A percentile compares a stretch with the other conserved stretches of the same genome.
Conservation (phyloP, 2,113 vertebrate genomes). For the Pyrgilauda ruficollis region DNA sequence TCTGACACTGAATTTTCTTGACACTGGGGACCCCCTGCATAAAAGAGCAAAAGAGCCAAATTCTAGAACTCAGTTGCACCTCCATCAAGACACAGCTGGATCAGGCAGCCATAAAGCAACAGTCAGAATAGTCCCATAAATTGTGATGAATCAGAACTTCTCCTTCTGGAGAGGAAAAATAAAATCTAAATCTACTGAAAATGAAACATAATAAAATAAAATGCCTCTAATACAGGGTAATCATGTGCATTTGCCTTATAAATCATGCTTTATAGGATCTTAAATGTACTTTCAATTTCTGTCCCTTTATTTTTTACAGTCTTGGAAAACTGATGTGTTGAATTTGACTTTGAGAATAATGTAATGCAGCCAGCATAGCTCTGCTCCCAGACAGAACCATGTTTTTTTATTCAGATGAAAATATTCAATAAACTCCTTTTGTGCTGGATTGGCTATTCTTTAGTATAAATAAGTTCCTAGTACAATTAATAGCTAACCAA, state of each 20-base stretch:
- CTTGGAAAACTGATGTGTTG: not conserved
- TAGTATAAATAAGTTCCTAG: not conserved
- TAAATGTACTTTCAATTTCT: constrained; percentile 43
- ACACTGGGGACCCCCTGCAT: not conserved
- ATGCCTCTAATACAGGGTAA: constrained; percentile 4
- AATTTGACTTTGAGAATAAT: constrained; percentile 12
- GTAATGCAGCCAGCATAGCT: not conserved
- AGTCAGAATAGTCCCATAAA: not conserved
- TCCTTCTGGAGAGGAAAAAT: not conserved
- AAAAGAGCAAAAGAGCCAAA: not conserved
- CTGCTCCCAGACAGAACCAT: not conserved
- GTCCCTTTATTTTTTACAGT: not conserved
- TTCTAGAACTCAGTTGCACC: not conserved
- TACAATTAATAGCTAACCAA: constrained; percentile 3
- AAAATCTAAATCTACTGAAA: not conserved
- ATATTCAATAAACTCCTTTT: constrained; percentile 35
- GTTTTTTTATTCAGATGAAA: constrained; percentile 14
- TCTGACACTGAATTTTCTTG: not conserved
- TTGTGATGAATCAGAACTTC: not conserved
- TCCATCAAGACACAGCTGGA: not conserved
- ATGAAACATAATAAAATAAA: constrained; percentile 38
- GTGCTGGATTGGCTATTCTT: not conserved
- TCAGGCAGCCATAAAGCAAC: not conserved
- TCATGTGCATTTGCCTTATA: constrained; percentile 17
- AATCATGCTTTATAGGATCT: constrained; percentile 6